These are phyloP conservation scores for Drosophila miranda DNA, from an alignment of 1,140 invertebrate genomes.

Conservation along the genomic window DNA sequence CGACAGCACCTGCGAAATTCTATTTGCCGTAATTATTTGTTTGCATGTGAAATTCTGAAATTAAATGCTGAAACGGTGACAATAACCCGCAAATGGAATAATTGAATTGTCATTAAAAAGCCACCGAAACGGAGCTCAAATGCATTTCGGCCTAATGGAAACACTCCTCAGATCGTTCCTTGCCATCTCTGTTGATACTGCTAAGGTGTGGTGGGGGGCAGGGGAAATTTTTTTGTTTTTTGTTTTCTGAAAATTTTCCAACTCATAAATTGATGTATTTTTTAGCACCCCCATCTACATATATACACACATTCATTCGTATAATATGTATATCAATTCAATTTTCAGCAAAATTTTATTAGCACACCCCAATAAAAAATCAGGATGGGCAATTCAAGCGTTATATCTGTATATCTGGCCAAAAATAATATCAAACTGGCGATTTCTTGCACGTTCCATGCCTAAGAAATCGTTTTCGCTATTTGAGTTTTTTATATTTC, in stretches of 20 bases:
- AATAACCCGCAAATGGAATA: slow-evolving; percentile 48
- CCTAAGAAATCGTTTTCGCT: slow-evolving; percentile 27
- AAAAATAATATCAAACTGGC: slow-evolving; percentile 53
- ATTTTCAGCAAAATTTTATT: slow-evolving; percentile 38
- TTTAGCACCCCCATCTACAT: slow-evolving; percentile 16
- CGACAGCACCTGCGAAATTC: slow-evolving; percentile 33
- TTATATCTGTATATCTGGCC: slow-evolving; percentile 36
- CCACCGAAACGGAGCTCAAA: slow-evolving; percentile 18
- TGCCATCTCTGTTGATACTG: slow-evolving; percentile 22
- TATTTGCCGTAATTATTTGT: slow-evolving; percentile 64
- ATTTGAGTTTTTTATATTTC: slow-evolving; percentile 26
- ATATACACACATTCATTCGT: background rate
- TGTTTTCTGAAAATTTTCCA: slow-evolving; percentile 36
- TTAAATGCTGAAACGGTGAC: slow-evolving; percentile 21
- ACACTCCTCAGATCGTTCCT: background rate
- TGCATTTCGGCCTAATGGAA: slow-evolving; percentile 39
- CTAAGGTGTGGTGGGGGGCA: background rate
- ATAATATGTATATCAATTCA: slow-evolving; percentile 12
- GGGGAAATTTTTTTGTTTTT: slow-evolving; percentile 6
- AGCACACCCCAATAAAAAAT: slow-evolving; percentile 35
- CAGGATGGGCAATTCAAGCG: slow-evolving; percentile 19
- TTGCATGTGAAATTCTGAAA: slow-evolving; percentile 50
- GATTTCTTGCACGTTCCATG: slow-evolving; percentile 25
- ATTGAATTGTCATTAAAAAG: slow-evolving; percentile 59
- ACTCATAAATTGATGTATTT: slow-evolving; percentile 34